Evolutionary conservation across 2,888 invertebrate species (phyloP).

Genomic region (Endomychus coccineus): DNA sequence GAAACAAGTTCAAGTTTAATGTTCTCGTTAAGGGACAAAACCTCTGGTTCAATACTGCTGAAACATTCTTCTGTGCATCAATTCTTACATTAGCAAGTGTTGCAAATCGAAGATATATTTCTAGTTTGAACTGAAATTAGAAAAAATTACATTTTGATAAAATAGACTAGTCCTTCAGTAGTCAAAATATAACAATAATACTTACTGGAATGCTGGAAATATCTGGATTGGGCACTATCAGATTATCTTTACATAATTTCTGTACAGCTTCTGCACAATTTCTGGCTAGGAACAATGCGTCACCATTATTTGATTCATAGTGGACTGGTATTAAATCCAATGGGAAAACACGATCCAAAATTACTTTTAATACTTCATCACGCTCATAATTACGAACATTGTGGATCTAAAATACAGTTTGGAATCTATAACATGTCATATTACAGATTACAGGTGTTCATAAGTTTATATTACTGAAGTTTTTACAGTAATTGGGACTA

Average conservation of each 20-base stretch:
- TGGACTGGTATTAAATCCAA: slow-evolving; percentile 47
- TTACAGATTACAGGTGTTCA: no score
- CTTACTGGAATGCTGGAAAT: slow-evolving; percentile 28
- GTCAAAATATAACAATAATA: no score
- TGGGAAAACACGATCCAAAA: slow-evolving; percentile 44
- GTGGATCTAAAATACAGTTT: slow-evolving; percentile 26
- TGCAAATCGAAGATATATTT: slow-evolving; percentile 42
- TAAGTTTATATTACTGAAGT: no score
- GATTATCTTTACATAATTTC: slow-evolving; percentile 43
- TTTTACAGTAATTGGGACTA: no score
- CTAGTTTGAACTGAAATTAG: slow-evolving; percentile 34
- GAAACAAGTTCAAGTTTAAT: slow-evolving; percentile 43
- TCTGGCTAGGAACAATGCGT: slow-evolving; percentile 43
- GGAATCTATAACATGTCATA: background rate
- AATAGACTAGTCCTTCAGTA: background rate
- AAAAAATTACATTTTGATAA: slow-evolving; percentile 20
- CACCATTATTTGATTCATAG: slow-evolving; percentile 33
- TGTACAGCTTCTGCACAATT: slow-evolving; percentile 47
- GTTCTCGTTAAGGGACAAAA: slow-evolving; percentile 34
- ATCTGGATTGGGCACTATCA: slow-evolving; percentile 36
- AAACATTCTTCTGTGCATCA: slow-evolving; percentile 44
- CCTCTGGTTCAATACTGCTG: slow-evolving; percentile 38
- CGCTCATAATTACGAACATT: slow-evolving; percentile 36
- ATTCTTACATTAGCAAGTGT: slow-evolving; percentile 43
- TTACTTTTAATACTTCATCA: slow-evolving; percentile 40